Evolutionary conservation across 1,140 invertebrate species (phyloP).

Genomic region (Panulirus ornatus): DNA sequence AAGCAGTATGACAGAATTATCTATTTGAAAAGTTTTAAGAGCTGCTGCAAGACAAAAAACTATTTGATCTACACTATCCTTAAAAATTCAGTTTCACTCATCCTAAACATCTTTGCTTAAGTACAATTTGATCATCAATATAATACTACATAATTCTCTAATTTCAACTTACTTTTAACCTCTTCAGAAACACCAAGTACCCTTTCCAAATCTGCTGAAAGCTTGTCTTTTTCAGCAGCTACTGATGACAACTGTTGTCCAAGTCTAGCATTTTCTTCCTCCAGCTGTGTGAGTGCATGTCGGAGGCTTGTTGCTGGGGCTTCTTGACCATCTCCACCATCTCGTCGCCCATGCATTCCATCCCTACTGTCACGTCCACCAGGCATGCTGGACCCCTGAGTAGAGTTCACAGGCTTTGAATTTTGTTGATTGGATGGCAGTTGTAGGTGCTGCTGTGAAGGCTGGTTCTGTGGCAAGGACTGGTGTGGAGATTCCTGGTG

Average conservation of each 20-base stretch:
- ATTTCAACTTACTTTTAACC: constrained; percentile 45
- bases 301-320: constrained; percentile 41
- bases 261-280: constrained; percentile 56
- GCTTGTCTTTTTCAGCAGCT: constrained; percentile 51
- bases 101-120: too few relatives aligned
- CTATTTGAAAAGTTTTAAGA: too few relatives aligned
- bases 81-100: too few relatives aligned
- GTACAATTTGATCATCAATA: too few relatives aligned
- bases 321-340: constrained; percentile 61
- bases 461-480: constrained; percentile 8
- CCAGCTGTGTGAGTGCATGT: constrained; percentile 37
- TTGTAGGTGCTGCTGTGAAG: not conserved
- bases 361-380: constrained; percentile 30
- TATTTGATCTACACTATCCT: too few relatives aligned
- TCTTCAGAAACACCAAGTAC: constrained; percentile 61
- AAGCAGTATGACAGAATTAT: too few relatives aligned
- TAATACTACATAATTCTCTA: too few relatives aligned
- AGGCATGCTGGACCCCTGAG: constrained; percentile 10
- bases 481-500: constrained; percentile 41
- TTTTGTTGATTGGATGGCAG: constrained; percentile 18
- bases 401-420: not conserved
- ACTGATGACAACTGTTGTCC: constrained; percentile 43
- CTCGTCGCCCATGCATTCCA: constrained; percentile 1
- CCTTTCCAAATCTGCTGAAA: constrained; percentile 51
- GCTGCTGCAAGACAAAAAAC: too few relatives aligned